Conservation (phyloP, 1,140 invertebrate species). For the Theocolax elegans region DNA sequence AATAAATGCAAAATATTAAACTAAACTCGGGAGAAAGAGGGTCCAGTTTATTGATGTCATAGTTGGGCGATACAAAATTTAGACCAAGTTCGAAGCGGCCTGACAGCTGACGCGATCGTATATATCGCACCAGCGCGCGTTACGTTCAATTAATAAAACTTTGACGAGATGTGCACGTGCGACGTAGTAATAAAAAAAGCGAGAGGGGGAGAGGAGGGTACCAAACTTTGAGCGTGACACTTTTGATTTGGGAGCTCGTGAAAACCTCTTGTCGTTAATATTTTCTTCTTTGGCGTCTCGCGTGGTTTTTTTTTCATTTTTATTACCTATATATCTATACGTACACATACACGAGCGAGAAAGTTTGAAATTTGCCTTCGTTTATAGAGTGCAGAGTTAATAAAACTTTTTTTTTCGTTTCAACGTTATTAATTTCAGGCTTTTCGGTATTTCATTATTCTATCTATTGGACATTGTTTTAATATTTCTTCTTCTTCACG, state of each 20-base stretch:
- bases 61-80: neutral
- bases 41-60: too few relatives aligned
- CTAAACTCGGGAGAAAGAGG: too few relatives aligned
- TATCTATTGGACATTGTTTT: too few relatives aligned
- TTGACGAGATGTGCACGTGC: constrained; percentile 30
- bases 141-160: constrained; percentile 28
- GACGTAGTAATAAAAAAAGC: constrained; percentile 8
- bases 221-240: neutral
- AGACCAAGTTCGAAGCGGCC: constrained; percentile 15
- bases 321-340: too few relatives aligned
- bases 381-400: neutral
- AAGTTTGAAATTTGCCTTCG: neutral
- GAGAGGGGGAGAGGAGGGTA: too few relatives aligned
- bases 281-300: neutral
- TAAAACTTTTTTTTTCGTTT: neutral
- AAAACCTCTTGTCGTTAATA: neutral
- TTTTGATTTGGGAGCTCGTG: neutral
- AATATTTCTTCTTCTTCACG: too few relatives aligned
- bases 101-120: constrained; percentile 43
- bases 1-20: too few relatives aligned
- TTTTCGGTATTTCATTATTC: too few relatives aligned
- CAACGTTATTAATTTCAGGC: too few relatives aligned
- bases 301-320: neutral
- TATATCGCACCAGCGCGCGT: constrained; percentile 18
- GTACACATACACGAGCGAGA: too few relatives aligned